phyloP scores from a whole-genome alignment of 2,888 invertebrate species.

The Caenorhabditis uteleia region DNA sequence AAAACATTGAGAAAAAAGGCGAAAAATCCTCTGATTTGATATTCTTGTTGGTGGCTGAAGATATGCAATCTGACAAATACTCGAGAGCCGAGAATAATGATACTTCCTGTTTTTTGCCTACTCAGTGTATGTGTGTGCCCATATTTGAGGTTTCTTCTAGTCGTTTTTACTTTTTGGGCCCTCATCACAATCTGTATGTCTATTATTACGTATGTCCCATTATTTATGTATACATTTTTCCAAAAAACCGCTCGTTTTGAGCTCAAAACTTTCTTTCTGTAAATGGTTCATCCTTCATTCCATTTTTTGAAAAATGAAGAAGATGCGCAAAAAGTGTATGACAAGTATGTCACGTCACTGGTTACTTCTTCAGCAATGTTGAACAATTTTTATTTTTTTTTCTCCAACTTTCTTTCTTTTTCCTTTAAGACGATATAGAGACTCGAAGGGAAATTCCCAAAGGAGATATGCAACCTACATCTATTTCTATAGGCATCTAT shows the following conservation, averaged over 20 bases:
- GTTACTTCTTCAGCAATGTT: too few species aligned
- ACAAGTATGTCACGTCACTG: too few species aligned
- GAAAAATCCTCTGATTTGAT: neutral
- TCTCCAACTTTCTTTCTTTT: slow-evolving; percentile 5
- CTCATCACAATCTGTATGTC: neutral
- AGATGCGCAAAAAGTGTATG: too few species aligned
- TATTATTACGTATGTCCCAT: neutral
- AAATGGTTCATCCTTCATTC: too few species aligned
- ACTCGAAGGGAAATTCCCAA: slow-evolving; percentile 21
- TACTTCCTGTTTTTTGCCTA: slow-evolving; percentile 35
- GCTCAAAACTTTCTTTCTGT: too few species aligned
- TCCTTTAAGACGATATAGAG: slow-evolving; percentile 22
- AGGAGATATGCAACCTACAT: slow-evolving; percentile 38
- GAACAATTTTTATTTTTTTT: too few species aligned
- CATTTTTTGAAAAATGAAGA: too few species aligned
- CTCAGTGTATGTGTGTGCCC: neutral
- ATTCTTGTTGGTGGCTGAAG: too few species aligned
- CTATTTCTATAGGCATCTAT: slow-evolving; percentile 8
- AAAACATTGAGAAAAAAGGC: neutral
- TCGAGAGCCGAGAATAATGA: slow-evolving; percentile 30
- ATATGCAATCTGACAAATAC: slow-evolving; percentile 1
- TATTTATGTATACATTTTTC: too few species aligned
- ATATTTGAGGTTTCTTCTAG: neutral
- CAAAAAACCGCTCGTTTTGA: too few species aligned
- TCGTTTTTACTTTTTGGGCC: neutral